A percentile compares a stretch with the other conserved stretches of the same genome.
These are phyloP conservation scores for Drosophila azteca DNA, from an alignment of 1,140 invertebrate genomes.

Conservation along the genomic window DNA sequence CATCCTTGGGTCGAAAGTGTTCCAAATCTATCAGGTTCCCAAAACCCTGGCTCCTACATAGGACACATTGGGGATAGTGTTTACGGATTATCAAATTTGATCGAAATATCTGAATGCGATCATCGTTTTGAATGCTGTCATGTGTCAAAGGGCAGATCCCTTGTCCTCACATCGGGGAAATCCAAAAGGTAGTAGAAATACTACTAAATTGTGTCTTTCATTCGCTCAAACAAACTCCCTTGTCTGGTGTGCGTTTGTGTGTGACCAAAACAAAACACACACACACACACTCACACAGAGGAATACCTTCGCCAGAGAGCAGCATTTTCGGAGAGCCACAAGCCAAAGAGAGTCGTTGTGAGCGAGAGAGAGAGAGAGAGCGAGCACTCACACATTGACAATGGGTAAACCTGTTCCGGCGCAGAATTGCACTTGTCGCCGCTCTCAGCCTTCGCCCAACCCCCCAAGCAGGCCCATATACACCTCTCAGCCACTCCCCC, in stretches of 20 bases:
- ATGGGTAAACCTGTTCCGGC: conserved; percentile 71
- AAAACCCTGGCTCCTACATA: too few species aligned
- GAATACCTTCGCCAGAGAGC: conserved; percentile 17
- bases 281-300: conserved; percentile 58
- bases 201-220: conserved; percentile 34
- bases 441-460: conserved; percentile 21
- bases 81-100: too few species aligned
- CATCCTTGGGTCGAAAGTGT: too few species aligned
- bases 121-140: too few species aligned
- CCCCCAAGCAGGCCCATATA: not conserved
- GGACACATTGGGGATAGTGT: too few species aligned
- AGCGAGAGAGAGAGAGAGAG: conserved; percentile 44
- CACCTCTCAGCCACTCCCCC: not conserved
- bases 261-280: conserved; percentile 80
- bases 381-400: conserved; percentile 15
- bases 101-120: too few species aligned
- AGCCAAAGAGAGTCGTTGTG: conserved; percentile 15
- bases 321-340: conserved; percentile 13
- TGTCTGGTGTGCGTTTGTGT: conserved; percentile 44
- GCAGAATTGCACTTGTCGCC: conserved; percentile 76
- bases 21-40: too few species aligned
- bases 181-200: conserved; percentile 58
- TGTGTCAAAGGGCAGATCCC: too few species aligned
- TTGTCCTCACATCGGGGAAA: not conserved
- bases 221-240: conserved; percentile 10